Percentiles rank a stretch among this genome's conserved stretches.
Conservation (phyloP, 1,140 invertebrate genomes). For the Lepidostoma basale region DNA sequence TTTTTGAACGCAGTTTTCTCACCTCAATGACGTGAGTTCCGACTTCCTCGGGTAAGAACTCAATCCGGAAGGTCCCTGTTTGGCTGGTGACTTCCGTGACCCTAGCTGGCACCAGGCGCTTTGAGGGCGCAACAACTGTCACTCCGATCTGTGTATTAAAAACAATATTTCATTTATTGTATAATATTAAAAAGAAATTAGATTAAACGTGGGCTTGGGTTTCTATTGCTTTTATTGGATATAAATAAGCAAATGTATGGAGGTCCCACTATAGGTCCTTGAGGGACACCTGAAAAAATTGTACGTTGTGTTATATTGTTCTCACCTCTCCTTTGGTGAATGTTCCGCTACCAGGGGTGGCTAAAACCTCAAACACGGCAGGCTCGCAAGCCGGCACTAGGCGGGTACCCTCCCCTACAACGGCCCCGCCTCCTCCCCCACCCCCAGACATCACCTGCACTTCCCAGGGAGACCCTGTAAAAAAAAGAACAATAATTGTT, state of each 20-base stretch:
- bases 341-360: conserved; percentile 59
- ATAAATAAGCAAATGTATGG: background rate
- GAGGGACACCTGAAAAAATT: no score
- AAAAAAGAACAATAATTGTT: no score
- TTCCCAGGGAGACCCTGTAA: conserved; percentile 87
- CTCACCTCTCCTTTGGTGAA: conserved; percentile 62
- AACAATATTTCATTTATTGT: background rate
- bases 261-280: background rate
- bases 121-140: conserved; percentile 71
- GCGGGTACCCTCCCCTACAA: conserved; percentile 83
- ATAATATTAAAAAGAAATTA: background rate
- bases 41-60: conserved; percentile 90
- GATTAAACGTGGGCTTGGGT: no score
- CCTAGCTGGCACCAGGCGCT: conserved; percentile 70
- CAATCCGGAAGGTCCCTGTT: conserved; percentile 81
- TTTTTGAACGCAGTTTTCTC: no score
- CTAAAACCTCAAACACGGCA: conserved; percentile 86
- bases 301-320: no score
- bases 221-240: background rate
- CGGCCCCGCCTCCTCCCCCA: conserved; percentile 63
- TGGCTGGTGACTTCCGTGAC: conserved; percentile 76
- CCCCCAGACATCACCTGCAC: conserved; percentile 79
- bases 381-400: conserved; percentile 85
- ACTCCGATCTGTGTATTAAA: conserved; percentile 54
- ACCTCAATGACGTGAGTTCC: conserved; percentile 90